Base-by-base conservation (phyloP, 2,113 vertebrate species). In the Etheostoma spectabile region DNA sequence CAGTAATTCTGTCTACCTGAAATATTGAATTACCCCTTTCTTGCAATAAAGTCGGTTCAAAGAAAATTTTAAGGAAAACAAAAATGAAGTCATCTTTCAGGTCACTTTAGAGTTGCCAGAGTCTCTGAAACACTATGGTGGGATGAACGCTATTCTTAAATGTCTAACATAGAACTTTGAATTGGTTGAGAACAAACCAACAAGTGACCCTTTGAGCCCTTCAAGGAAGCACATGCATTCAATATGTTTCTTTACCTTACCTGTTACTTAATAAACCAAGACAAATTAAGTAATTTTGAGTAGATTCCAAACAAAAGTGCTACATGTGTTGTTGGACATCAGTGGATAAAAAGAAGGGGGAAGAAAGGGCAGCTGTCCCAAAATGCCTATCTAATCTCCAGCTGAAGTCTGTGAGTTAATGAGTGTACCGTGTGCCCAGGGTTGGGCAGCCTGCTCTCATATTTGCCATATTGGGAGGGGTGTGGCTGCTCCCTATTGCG, bases 311-410 rank as follows among this genome's bases (percentile, higher is more conserved):
- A 73, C 42, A 70, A 74, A 62, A 85, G 76, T 74, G 62, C n/a
- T 61, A 65, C 27, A 42, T 84, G 79, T 85, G 61, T 84, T 87
- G 74, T 60, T 64, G 51, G 76, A 85, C 77, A 67, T 82, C 79
- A 45, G 52, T 57, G 60, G 76, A 81, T 77, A 60, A 83, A 75
- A 83, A 83, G 91, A 81, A 74, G 90, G 87, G 79, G 64, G 75
- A 88, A 68, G 73, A 86, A 82, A 83, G 72, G 80, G 85, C 91
- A 94, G 93, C 91, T 93, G 93, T 91, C 84, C 77, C 69, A 63
- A 83, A 87, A 93, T 94, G 87, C 87, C 88, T 91, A 81, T 88
- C 87, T 87, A 92, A 94, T 93, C 91, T 93, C 82, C 83, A 80
- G 76, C 83, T 88, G 87, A 89, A 86, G 91, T 86, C 81, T 74